A percentile compares a stretch with the other conserved stretches of the same genome.
Conservation (phyloP, 2,113 vertebrate genomes). For the Toxostoma redivivum region DNA sequence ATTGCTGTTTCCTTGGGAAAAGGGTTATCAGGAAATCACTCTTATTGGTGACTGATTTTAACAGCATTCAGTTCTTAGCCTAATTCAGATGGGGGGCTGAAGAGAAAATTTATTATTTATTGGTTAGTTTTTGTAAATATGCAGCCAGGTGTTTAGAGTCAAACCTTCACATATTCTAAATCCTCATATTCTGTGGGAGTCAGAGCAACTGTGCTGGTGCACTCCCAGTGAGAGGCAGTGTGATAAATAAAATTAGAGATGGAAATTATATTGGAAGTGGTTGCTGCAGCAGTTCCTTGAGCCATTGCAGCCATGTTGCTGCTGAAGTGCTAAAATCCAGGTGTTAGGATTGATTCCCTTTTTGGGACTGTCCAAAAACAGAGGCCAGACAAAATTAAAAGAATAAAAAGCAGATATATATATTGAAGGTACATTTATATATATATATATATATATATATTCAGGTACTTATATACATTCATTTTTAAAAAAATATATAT, state of each 20-base stretch:
- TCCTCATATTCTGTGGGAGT: not conserved
- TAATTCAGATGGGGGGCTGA: not conserved
- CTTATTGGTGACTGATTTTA: not conserved
- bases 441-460: too few relatives aligned
- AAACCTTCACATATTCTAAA: not conserved
- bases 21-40: not conserved
- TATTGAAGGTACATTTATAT: too few relatives aligned
- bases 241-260: not conserved
- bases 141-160: not conserved
- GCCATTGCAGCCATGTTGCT: not conserved
- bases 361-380: not conserved
- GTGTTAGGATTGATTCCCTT: not conserved
- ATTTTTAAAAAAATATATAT: too few relatives aligned
- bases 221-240: not conserved
- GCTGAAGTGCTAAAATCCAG: not conserved
- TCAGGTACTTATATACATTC: too few relatives aligned
- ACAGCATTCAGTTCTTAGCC: not conserved
- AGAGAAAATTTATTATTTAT: not conserved
- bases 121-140: not conserved
- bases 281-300: not conserved
- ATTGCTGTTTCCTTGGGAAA: not conserved
- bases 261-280: fast-evolving
- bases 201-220: not conserved
- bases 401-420: not conserved
- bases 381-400: not conserved